Evolutionary conservation across 2,888 invertebrate genomes (phyloP), one percentile per base, ranked within the genome.

Genomic region (Limnephilus marmoratus): DNA sequence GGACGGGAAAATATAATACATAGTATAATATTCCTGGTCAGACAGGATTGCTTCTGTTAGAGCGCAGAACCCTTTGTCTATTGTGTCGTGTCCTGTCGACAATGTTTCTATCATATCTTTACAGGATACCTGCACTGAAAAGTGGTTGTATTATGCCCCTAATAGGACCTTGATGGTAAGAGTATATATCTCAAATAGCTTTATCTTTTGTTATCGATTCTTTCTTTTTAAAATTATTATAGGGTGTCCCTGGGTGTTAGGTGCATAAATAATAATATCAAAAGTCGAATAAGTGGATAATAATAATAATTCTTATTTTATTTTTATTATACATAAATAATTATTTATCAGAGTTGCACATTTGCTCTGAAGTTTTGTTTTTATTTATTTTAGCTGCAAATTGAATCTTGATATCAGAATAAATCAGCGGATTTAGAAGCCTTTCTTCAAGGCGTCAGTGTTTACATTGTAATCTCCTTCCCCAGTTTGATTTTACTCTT

Each of bases 1-100:
- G 85, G 85, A n/a, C 85, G 29, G 85, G 85, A 85, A 41, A 68
- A 68, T 68, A 68, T 68, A 85, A 85, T 86, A 86, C 45, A 49
- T 68, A 49, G 45, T 86, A 49, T 86, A 29, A 37, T 83, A 37
- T 83, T 83, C 29, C 29, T 86, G 86, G 45, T n/a, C n/a, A 41
- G 29, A 68, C 37, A 49, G 45, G 86, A 45, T 86, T 86, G n/a
- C 86, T 49, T 29, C 86, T 86, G 45, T 86, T 86, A 5, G 41
- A 41, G 85, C 15, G 68, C n/a, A 86, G 37, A 29, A 24, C 45
- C 86, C 86, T n/a, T 86, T 86, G 86, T 86, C 86, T 49, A 45
- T 86, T 86, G 29, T 86, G n/a, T 86, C 29, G n/a, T 86, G 45
- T 86, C 49, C 86, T 49, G 86, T 86, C 13, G 83, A 18, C 83